Evolutionary conservation across 2,113 vertebrate species (phyloP).

Genomic region (Saccopteryx leptura): DNA sequence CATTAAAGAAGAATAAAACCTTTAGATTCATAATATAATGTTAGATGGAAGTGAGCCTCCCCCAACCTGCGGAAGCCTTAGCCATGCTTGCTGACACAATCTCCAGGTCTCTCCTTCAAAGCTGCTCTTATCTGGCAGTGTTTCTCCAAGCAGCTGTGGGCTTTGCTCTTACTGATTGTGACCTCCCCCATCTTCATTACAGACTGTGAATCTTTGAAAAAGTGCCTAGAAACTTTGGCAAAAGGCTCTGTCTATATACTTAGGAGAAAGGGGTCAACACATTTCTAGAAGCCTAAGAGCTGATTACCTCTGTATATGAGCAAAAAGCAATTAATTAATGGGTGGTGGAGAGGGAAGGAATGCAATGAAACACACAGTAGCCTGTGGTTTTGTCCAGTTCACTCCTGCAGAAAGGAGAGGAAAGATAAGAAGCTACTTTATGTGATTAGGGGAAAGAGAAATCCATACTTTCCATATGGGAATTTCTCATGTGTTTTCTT

Average conservation of each 20-base stretch:
- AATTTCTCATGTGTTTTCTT: slow-evolving; percentile 74
- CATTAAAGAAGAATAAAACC: slow-evolving; percentile 41
- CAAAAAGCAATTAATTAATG: slow-evolving; percentile 51
- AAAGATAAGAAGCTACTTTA: slow-evolving; percentile 69
- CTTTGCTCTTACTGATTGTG: slow-evolving; percentile 25
- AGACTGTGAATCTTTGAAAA: slow-evolving; percentile 44
- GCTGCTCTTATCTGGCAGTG: not conserved
- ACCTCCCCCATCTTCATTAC: slow-evolving; percentile 4
- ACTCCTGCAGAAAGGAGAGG: slow-evolving; percentile 55
- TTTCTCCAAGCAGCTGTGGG: slow-evolving; percentile 6
- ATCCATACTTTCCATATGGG: slow-evolving; percentile 75
- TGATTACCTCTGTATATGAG: slow-evolving; percentile 50
- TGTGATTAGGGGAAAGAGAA: slow-evolving; percentile 71
- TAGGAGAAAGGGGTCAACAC: slow-evolving; percentile 37
- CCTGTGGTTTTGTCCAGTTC: slow-evolving; percentile 61
- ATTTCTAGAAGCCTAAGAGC: slow-evolving; percentile 45
- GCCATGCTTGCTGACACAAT: not conserved
- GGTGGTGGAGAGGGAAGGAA: not conserved
- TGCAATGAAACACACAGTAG: slow-evolving; percentile 11
- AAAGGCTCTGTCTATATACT: slow-evolving; percentile 24
- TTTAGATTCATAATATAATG: not conserved
- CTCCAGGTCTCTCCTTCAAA: slow-evolving; percentile 34
- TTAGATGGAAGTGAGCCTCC: not conserved
- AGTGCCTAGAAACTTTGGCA: slow-evolving; percentile 53
- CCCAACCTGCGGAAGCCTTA: not conserved